phyloP scores from a whole-genome alignment of 2,113 vertebrate genomes.

The Etia nguti region DNA sequence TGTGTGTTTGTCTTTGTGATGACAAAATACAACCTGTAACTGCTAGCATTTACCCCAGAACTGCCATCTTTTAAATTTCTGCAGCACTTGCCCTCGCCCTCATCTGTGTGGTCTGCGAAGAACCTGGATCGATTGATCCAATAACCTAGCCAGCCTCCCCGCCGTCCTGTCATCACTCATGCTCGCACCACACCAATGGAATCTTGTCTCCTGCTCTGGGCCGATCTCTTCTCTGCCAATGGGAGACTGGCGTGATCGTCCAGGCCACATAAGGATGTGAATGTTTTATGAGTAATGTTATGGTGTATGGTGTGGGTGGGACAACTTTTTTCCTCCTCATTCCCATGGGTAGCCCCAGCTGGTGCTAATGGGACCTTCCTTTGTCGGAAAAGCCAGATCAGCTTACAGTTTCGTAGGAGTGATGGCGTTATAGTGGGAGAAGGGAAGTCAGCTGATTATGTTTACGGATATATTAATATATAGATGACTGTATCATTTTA shows the following conservation, averaged over 20 bases:
- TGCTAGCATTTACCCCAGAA: neutral
- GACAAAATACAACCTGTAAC: neutral
- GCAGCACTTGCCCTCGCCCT: slow-evolving; percentile 35
- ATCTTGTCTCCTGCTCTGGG: slow-evolving; percentile 67
- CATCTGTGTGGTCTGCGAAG: slow-evolving; percentile 32
- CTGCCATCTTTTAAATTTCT: neutral
- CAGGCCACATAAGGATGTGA: slow-evolving; percentile 60
- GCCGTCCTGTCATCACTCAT: slow-evolving; percentile 25
- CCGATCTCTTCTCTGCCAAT: slow-evolving; percentile 70
- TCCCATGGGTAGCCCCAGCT: slow-evolving; percentile 51
- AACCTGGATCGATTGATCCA: slow-evolving; percentile 50
- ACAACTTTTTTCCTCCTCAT: slow-evolving; percentile 23
- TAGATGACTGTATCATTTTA: neutral
- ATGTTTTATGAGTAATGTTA: slow-evolving; percentile 74
- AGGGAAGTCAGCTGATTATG: neutral
- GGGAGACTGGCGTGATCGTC: slow-evolving; percentile 38
- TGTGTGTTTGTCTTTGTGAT: neutral
- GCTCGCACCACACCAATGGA: slow-evolving; percentile 56
- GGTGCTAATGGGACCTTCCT: slow-evolving; percentile 65
- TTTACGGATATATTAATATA: neutral
- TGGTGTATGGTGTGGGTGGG: slow-evolving; percentile 29
- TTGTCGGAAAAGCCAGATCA: slow-evolving; percentile 50
- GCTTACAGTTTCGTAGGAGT: slow-evolving; percentile 53
- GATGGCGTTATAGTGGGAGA: neutral
- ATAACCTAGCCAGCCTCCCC: slow-evolving; percentile 23